Conservation (phyloP, 2,113 vertebrate genomes). For the Chrysemys picta region DNA sequence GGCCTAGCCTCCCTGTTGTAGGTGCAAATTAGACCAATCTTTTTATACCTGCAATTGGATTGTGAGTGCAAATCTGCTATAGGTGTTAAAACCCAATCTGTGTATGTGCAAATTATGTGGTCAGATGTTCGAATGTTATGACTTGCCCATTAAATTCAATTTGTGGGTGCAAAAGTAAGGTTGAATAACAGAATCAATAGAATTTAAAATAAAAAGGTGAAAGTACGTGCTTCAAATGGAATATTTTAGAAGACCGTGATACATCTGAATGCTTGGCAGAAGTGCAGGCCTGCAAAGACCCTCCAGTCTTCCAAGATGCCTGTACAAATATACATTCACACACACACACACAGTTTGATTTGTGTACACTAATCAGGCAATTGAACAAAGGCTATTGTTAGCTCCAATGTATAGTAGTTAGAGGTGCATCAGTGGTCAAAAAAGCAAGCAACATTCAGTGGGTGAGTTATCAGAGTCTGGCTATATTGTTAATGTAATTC, state of each 20-base stretch:
- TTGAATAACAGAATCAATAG: background rate
- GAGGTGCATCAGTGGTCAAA: background rate
- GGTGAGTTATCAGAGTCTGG: background rate
- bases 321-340: background rate
- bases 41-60: background rate
- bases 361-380: background rate
- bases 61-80: background rate
- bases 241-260: background rate
- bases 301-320: background rate
- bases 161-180: background rate
- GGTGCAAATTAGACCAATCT: background rate
- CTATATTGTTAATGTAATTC: background rate
- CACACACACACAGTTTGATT: background rate
- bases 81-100: background rate
- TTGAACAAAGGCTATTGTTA: background rate
- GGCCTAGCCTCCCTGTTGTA: background rate
- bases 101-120: background rate
- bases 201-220: background rate
- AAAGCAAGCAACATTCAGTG: background rate
- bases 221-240: background rate
- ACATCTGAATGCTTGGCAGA: background rate
- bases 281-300: background rate
- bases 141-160: background rate
- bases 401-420: background rate
- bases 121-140: accelerated